Conservation (phyloP, 37 sponge, comb jelly and placozoan species). For the Haliclona indistincta region DNA sequence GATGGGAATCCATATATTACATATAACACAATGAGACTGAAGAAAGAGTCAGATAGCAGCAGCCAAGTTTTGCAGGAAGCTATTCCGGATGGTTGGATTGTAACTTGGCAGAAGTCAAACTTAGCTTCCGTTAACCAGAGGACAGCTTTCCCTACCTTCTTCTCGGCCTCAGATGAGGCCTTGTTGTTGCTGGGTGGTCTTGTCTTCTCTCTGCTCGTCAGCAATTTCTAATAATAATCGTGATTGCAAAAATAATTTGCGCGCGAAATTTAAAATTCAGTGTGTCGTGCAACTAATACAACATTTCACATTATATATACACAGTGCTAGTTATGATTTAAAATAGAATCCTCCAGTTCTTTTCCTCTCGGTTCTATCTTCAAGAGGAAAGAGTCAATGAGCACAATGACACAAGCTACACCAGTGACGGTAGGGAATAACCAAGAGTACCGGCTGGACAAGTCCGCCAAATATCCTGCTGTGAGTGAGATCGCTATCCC, state of each 20-base stretch:
- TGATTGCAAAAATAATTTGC: background rate
- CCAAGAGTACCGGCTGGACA: conserved; percentile 11
- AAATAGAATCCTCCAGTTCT: conserved; percentile 1
- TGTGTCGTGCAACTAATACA: background rate
- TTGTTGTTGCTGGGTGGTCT: background rate
- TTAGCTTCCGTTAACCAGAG: too few species aligned
- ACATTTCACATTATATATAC: background rate
- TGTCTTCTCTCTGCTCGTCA: background rate
- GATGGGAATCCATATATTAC: too few species aligned
- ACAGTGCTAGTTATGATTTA: background rate
- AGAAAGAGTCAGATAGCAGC: too few species aligned
- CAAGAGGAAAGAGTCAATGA: conserved; percentile 26
- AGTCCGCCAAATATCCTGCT: conserved; percentile 34
- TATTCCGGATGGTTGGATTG: too few species aligned
- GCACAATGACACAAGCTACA: conserved; percentile 8
- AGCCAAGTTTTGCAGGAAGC: too few species aligned
- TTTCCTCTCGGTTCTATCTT: conserved; percentile 25
- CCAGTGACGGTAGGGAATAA: conserved; percentile 31
- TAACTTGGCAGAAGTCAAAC: too few species aligned
- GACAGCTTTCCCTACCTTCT: background rate
- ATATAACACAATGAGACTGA: too few species aligned
- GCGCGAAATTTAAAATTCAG: background rate
- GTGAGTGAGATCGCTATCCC: conserved; percentile 14
- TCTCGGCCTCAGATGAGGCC: background rate
- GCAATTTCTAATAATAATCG: conserved; percentile 6